Evolutionary conservation across 2,797 vertebrate species (phyloP).

Genomic region (Myripristis murdjan): DNA sequence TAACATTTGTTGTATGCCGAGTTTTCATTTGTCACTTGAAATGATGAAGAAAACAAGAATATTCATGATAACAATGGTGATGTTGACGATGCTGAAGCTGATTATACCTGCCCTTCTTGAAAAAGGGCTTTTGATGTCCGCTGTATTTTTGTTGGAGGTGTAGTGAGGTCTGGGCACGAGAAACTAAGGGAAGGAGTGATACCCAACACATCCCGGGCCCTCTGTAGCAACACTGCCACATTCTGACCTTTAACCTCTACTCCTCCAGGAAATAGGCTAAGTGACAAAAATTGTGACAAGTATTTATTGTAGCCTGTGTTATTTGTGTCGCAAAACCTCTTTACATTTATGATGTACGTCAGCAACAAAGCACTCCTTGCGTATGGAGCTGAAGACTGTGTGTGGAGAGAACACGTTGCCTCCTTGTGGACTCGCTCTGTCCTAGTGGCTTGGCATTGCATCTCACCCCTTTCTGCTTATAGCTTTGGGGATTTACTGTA

Average conservation of each 20-base stretch:
- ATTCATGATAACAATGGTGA: conserved; percentile 79
- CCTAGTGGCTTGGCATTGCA: conserved; percentile 64
- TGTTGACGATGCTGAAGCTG: conserved; percentile 77
- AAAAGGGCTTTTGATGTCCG: conserved; percentile 86
- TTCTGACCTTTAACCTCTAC: conserved; percentile 21
- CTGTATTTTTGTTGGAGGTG: conserved; percentile 83
- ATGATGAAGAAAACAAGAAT: conserved; percentile 78
- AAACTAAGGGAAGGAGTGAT: conserved; percentile 71
- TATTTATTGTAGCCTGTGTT: conserved; percentile 47
- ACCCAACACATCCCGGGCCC: conserved; percentile 69
- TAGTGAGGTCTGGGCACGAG: conserved; percentile 71
- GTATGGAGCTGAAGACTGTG: not conserved
- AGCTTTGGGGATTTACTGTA: conserved; percentile 80
- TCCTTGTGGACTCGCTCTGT: conserved; percentile 59
- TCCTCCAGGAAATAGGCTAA: conserved; percentile 36
- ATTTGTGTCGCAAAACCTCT: conserved; percentile 31
- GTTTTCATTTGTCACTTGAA: conserved; percentile 86
- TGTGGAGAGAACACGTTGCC: conserved; percentile 36
- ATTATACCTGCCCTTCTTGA: conserved; percentile 87
- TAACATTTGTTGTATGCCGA: conserved; percentile 82
- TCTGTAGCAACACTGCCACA: conserved; percentile 76
- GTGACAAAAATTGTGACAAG: conserved; percentile 18
- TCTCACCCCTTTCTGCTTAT: conserved; percentile 69
- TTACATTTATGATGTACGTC: conserved; percentile 28
- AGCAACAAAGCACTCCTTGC: conserved; percentile 27